Percentiles rank a stretch among this genome's conserved stretches.
Conservation (phyloP, 2,797 vertebrate genomes). For the Brotula barbata region DNA sequence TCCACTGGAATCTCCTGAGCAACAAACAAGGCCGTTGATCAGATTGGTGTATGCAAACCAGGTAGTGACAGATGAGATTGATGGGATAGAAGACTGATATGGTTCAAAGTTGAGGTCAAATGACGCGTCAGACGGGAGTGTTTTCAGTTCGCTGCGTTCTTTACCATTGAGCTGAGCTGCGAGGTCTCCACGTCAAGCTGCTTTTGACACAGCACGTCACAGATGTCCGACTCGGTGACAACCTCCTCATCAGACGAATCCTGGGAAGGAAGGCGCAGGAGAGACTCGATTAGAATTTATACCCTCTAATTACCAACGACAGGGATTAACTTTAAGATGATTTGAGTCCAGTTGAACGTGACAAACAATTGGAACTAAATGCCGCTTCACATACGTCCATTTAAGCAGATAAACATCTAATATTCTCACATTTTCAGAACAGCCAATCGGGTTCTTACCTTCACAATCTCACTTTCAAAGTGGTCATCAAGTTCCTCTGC, state of each 20-base stretch:
- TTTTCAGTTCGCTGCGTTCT: too few species aligned
- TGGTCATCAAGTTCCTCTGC: slow-evolving; percentile 24
- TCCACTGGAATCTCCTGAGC: slow-evolving; percentile 63
- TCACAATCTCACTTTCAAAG: slow-evolving; percentile 24
- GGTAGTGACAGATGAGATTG: too few species aligned
- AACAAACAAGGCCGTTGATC: slow-evolving; percentile 1
- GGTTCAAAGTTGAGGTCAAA: background rate
- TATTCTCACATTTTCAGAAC: too few species aligned
- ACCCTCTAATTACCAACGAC: too few species aligned
- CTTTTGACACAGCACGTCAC: slow-evolving; percentile 60
- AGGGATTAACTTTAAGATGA: too few species aligned
- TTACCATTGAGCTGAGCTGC: slow-evolving; percentile 51
- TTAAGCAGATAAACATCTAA: too few species aligned
- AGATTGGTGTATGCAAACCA: background rate
- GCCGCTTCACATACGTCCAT: too few species aligned
- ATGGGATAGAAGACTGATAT: too few species aligned
- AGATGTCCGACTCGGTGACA: slow-evolving; percentile 30
- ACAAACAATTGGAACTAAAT: too few species aligned
- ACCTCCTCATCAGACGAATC: slow-evolving; percentile 23
- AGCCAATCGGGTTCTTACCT: slow-evolving; percentile 9
- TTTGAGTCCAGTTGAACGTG: too few species aligned
- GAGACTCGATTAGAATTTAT: background rate
- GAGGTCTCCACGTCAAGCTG: slow-evolving; percentile 52
- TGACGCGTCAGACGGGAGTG: background rate
- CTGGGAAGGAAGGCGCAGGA: slow-evolving; percentile 17